These are phyloP conservation scores for Julus scanicus DNA, from an alignment of 2,888 invertebrate genomes.

Conservation along the genomic window DNA sequence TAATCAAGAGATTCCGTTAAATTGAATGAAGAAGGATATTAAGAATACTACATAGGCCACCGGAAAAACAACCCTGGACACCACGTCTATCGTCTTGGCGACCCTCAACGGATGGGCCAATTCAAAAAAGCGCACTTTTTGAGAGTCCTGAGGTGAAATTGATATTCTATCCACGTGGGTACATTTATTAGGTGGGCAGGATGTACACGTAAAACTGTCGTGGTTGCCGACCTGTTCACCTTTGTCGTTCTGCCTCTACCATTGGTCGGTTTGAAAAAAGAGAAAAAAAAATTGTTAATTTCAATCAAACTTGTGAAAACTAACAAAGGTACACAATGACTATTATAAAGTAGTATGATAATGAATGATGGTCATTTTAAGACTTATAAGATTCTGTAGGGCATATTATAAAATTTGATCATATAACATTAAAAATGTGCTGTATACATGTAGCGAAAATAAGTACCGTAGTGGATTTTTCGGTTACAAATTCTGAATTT, in stretches of 20 bases:
- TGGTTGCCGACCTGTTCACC: constrained; percentile 53
- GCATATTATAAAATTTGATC: too few species aligned
- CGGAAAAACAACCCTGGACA: constrained; percentile 93
- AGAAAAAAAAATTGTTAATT: not conserved
- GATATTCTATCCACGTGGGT: constrained; percentile 15
- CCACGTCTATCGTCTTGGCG: constrained; percentile 94
- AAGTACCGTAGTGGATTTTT: too few species aligned
- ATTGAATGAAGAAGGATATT: constrained; percentile 94
- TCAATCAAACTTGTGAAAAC: too few species aligned
- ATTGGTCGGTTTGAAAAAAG: constrained; percentile 31
- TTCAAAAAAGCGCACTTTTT: constrained; percentile 69
- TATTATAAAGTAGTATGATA: too few species aligned
- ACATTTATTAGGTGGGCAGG: constrained; percentile 54
- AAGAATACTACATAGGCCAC: constrained; percentile 92
- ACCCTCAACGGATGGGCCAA: constrained; percentile 81
- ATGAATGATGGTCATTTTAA: too few species aligned
- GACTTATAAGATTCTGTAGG: too few species aligned
- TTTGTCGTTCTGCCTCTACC: constrained; percentile 51
- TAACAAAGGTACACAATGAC: too few species aligned
- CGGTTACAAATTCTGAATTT: too few species aligned
- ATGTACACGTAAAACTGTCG: constrained; percentile 41
- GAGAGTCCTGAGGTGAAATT: constrained; percentile 50
- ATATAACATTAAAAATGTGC: too few species aligned
- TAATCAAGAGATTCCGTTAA: constrained; percentile 76
- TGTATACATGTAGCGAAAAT: too few species aligned